Evolutionary conservation across 2,888 invertebrate species (phyloP).

Genomic region (Ashinkailepas kermadecensis): DNA sequence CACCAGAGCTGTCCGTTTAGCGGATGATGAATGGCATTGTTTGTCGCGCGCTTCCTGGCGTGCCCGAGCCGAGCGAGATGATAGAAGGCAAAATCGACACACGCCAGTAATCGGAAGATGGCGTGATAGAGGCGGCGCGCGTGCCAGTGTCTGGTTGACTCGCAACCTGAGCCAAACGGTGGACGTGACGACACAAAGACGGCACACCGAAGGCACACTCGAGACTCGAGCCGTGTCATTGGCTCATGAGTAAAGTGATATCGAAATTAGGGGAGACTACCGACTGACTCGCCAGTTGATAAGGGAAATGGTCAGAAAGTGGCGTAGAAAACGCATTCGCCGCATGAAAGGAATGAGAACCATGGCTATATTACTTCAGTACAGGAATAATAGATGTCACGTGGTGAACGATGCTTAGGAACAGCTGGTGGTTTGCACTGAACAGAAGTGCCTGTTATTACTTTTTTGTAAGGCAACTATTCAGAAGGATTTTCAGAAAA

Average conservation of each 20-base stretch:
- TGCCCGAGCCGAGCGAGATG: neutral
- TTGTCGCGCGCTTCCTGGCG: neutral
- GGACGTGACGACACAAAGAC: neutral
- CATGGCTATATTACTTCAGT: too few relatives aligned
- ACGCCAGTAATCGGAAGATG: conserved; percentile 7
- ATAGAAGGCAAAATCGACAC: conserved; percentile 14
- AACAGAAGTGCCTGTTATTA: too few relatives aligned
- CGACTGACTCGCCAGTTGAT: neutral
- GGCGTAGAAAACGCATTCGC: too few relatives aligned
- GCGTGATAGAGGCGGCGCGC: neutral
- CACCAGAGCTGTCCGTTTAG: neutral
- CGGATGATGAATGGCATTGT: conserved; percentile 2
- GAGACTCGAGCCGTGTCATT: too few relatives aligned
- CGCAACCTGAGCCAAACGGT: neutral
- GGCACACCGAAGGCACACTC: neutral
- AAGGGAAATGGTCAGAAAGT: neutral
- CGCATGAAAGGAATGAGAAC: too few relatives aligned
- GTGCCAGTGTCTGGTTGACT: neutral
- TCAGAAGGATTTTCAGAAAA: too few relatives aligned
- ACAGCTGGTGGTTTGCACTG: too few relatives aligned
- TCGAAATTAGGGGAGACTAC: neutral
- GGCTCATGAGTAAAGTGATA: neutral
- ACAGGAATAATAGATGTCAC: too few relatives aligned
- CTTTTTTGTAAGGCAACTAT: too few relatives aligned
- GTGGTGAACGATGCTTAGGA: too few relatives aligned